Base-by-base conservation (phyloP, 2,113 vertebrate species). In the Zosterops pallidus region DNA sequence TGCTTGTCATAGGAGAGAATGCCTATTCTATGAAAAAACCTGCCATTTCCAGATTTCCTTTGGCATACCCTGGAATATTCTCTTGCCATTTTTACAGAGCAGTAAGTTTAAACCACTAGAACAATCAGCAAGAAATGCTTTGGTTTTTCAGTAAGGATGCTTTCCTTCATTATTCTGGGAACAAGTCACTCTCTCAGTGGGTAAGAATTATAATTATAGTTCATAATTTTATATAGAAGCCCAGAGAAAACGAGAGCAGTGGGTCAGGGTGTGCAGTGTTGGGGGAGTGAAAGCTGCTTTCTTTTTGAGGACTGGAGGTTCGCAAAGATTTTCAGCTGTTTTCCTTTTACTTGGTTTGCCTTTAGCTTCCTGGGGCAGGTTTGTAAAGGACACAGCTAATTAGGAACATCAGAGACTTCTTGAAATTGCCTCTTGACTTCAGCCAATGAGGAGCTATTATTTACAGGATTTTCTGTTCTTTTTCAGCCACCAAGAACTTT, bases 381-480 rank as follows among this genome's bases (percentile, higher is more conserved):
- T 94, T 89, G 55, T 69, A 90, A 93, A 87, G 72, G 57, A 87
- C 46, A 49, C 8, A 86, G 69, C 41, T 93, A 94, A 95, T 92
- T 57, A 86, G 25, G 68, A 95, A 70, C 46, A 6, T 72, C 49
- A 79, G 52, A 78, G 55, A 53, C 26, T 83, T 63, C 57, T 28
- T 74, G 55, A 65, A 90, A 84, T 35, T 92, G 26, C 50, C 56
- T 91, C 91, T 71, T 1, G 1, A 59, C 56, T 83, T 85, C 64
- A 77, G 24, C 83, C 80, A 85, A 39, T 17, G 12, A 84, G 46
- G 24, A 95, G 39, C n/a, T 92, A 47, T 90, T 95, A 71, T 91
- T 94, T 46, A 59, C 0, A 3, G 25, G 37, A 23, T 35, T 68
- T 88, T 68, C 46, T 74, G 20, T 26, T 64, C 47, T 39, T 86